Conservation (phyloP, 2,797 vertebrate species). For the Sebastes alutus region DNA sequence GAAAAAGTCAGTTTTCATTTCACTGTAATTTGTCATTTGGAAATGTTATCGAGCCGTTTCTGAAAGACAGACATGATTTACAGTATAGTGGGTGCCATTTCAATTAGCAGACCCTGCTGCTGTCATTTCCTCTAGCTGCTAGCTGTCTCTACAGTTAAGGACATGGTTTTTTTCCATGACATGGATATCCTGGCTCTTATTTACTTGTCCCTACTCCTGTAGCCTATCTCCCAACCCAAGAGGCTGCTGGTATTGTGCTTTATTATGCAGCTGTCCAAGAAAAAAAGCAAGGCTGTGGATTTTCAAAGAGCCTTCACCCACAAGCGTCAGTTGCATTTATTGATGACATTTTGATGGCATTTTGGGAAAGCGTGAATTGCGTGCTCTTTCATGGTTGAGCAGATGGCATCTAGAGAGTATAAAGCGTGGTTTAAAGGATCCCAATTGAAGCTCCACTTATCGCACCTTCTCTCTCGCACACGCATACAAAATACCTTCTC, state of each 20-base stretch:
- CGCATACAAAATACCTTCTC: background rate
- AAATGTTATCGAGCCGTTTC: constrained; percentile 5
- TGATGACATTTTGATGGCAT: constrained; percentile 76
- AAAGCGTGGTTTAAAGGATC: constrained; percentile 54
- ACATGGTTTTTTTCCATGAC: background rate
- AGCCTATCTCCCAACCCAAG: constrained; percentile 13
- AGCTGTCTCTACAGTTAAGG: constrained; percentile 3
- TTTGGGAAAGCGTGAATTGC: constrained; percentile 63
- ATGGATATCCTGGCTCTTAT: constrained; percentile 4
- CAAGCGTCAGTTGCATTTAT: constrained; percentile 57
- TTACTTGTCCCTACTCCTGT: constrained; percentile 9
- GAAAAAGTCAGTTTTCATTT: constrained; percentile 22
- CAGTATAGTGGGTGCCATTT: constrained; percentile 24
- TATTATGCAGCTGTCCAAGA: constrained; percentile 36
- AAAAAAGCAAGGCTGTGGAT: constrained; percentile 22
- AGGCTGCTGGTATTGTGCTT: constrained; percentile 39
- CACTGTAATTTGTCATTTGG: constrained; percentile 10
- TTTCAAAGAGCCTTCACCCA: constrained; percentile 19
- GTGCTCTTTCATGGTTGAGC: constrained; percentile 61
- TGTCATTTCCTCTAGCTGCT: background rate
- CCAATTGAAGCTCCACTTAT: constrained; percentile 44
- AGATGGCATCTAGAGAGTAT: constrained; percentile 65
- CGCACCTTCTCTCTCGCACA: background rate
- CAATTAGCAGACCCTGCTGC: constrained; percentile 10
- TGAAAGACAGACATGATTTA: constrained; percentile 32